A percentile compares a stretch with the other conserved stretches of the same genome.
phyloP scores from a whole-genome alignment of 92 coral and sea anemone genomes.

The Virgularia gustaviana region DNA sequence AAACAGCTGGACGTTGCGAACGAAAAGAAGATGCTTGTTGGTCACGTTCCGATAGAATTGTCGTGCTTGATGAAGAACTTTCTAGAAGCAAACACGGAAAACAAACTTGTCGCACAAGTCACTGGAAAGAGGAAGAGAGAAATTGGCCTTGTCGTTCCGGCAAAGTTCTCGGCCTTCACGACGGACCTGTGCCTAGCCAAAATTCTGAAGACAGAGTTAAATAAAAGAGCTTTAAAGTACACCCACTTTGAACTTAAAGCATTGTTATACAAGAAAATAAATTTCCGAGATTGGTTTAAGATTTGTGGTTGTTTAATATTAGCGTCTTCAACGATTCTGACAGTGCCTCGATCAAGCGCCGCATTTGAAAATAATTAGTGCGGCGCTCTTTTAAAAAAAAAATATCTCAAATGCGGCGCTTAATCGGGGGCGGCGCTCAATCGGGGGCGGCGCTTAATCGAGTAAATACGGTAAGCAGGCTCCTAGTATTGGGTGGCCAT shows the following conservation, averaged over 20 bases:
- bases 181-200: too few relatives aligned
- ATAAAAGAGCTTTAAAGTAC: neutral
- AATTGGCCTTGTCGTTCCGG: neutral
- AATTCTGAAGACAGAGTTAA: neutral
- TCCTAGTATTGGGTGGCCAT: too few relatives aligned
- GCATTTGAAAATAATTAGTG: too few relatives aligned
- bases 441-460: too few relatives aligned
- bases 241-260: neutral
- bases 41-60: conserved; percentile 27
- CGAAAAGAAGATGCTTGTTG: conserved; percentile 28
- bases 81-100: neutral
- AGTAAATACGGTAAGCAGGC: too few relatives aligned
- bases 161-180: neutral
- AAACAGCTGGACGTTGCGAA: conserved; percentile 22
- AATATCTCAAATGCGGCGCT: too few relatives aligned
- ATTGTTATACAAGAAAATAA: neutral
- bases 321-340: too few relatives aligned
- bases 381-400: too few relatives aligned
- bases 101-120: neutral
- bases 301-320: neutral
- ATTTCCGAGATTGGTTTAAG: neutral
- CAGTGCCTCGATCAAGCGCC: too few relatives aligned
- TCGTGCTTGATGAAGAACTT: conserved; percentile 17
- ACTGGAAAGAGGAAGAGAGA: neutral
- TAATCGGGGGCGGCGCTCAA: too few relatives aligned